These are phyloP conservation scores for Mormyrus proboscirostris DNA, from an alignment of 2,797 vertebrate genomes.

Conservation along the genomic window DNA sequence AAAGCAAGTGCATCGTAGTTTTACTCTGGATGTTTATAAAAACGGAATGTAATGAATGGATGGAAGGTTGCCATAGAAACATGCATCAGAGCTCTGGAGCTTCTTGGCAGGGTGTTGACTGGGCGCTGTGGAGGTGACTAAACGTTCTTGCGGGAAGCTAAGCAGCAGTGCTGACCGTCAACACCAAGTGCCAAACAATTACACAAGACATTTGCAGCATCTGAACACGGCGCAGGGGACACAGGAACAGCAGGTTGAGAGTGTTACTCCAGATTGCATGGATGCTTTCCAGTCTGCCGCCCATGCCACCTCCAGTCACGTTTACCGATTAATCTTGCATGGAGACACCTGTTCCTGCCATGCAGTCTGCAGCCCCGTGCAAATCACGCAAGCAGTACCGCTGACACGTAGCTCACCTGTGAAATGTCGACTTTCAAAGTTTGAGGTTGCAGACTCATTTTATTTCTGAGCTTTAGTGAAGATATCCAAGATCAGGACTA, in stretches of 20 bases:
- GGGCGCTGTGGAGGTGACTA: not conserved
- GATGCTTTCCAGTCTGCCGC: not conserved
- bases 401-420: no score
- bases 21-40: conserved; percentile 1
- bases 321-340: not conserved
- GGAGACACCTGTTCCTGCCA: not conserved
- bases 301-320: not conserved
- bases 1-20: not conserved
- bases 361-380: not conserved
- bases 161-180: no score
- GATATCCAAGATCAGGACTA: not conserved
- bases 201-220: not conserved
- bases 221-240: not conserved
- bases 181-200: not conserved
- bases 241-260: not conserved
- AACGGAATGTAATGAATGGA: not conserved
- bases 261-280: not conserved
- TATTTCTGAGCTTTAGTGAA: not conserved
- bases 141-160: not conserved
- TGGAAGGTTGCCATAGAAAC: conserved; percentile 20
- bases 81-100: not conserved
- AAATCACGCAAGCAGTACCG: not conserved
- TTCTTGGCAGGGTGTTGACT: not conserved
- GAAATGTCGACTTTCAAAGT: not conserved
- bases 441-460: not conserved